phyloP scores from a whole-genome alignment of 1,140 invertebrate species.

The Bombus sylvicola region DNA sequence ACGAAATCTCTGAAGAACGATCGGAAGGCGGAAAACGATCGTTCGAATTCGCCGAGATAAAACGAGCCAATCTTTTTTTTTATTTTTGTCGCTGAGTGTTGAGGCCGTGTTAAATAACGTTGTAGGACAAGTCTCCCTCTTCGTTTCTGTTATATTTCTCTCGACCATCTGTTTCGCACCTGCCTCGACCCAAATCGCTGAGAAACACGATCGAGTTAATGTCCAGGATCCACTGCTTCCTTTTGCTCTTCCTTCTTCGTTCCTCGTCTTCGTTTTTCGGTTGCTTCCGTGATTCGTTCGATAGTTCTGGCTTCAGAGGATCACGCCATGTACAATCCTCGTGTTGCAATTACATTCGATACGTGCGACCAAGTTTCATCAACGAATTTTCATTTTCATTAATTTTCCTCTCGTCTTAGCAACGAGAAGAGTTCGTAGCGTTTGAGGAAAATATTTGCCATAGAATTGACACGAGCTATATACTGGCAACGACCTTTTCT shows the following conservation, averaged over 20 bases:
- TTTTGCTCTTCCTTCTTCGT: not conserved
- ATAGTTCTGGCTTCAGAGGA: not conserved
- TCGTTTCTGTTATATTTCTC: slow-evolving; percentile 1
- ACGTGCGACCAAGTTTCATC: not conserved
- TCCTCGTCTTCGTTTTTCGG: not conserved
- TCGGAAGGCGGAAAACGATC: not conserved
- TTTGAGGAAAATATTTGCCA: no score
- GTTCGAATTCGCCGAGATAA: not conserved
- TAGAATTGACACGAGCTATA: no score
- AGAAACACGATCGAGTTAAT: slow-evolving; percentile 21
- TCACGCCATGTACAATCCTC: not conserved
- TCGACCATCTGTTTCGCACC: slow-evolving; percentile 44
- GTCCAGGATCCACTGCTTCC: not conserved
- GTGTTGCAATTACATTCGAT: not conserved
- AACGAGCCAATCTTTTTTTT: not conserved
- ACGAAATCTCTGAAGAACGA: not conserved
- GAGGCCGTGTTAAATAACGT: not conserved
- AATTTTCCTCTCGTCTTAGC: no score
- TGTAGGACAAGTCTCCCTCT: not conserved
- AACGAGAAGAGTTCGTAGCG: no score
- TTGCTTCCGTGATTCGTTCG: not conserved
- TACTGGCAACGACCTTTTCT: no score
- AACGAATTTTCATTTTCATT: not conserved
- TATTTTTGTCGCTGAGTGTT: not conserved
- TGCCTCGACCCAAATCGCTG: slow-evolving; percentile 29